Evolutionary conservation across 2,797 vertebrate species (phyloP), one percentile per base, ranked within the genome.

Genomic region (Carduelis carduelis): DNA sequence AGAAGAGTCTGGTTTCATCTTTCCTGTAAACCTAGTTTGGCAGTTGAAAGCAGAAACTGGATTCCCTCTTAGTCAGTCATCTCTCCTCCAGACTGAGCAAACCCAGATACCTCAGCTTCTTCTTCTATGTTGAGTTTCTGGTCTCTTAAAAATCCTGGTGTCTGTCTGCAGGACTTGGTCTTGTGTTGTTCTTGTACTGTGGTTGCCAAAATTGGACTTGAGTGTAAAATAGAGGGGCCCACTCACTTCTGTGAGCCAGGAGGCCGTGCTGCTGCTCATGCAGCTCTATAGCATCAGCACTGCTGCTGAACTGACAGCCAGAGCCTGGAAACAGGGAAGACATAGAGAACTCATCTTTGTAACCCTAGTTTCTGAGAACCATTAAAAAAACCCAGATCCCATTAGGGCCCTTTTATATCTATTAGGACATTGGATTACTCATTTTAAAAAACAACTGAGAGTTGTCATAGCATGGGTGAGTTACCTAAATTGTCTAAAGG

Each of bases 221-320:
- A 70, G 14, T 18, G 44, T 80, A 0, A 0, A 41, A 35, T 0
- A 53, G 64, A 59, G 44, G 11, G 4, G 37, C 59, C 6, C 2
- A 14, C 30, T 63, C 47, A 1, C 2, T 85, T 63, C n/a, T 32
- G 37, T 15, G 49, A 65, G 50, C 20, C 70, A 82, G 75, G 27
- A 0, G 0, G 59, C 44, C 2, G 1, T 43, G 53, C 60, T 57
- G 52, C 55, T 39, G 59, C 68, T 57, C 18, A 7, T 43, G 47
- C 47, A 56, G 66, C 21, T 1, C 14, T 5, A 1, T 15, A 50
- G 65, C 50, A 19, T 41, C 57, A 84, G 46, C 57, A 17, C 21
- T 88, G 69, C 70, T 82, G 75, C 66, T 86, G 61, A 69, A 18
- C 47, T 26, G 50, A 22, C 65, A 32, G 16, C 14, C 80, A 63